Evolutionary conservation across 2,113 vertebrate species (phyloP), one percentile per base, ranked within the genome.

Genomic region (Echinops telfairi): DNA sequence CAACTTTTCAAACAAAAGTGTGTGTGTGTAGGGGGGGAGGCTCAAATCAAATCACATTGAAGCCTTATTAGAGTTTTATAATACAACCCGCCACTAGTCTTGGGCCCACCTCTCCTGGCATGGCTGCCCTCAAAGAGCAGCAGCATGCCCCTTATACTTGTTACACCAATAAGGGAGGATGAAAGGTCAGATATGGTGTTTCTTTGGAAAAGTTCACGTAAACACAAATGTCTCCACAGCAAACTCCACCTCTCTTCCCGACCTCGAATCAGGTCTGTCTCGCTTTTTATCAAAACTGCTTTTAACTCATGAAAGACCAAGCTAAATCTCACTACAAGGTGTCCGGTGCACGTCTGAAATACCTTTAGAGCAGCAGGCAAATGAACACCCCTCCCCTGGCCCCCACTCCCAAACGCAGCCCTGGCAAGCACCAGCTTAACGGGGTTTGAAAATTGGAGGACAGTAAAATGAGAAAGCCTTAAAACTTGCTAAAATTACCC

Each of bases 401-500:
- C 66, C 6, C 7, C 68, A n/a, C 29, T 23, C 33, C 20, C 3
- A 66, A 19, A 81, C 11, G 82, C 81, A 91, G 85, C 11, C 36
- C 25, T 87, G 22, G 60, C 43, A 70, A 94, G 36, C 89, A 91
- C 43, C 31, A 47, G 36, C 75, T 57, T 76, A n/a, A 22, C 47
- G 66, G 83, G 57, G 43, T 40, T 66, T 38, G 29, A 53, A 7
- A 70, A 22, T 6, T 47, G 62, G 66, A 62, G 82, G 77, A 75
- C 4, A 68, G 91, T 40, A 40, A 93, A 76, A 47, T 3, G 17
- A 85, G 36, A 57, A 81, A 89, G 33, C 1, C 43, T 70, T n/a
- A 58, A 33, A 90, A 75, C 4, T 11, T 84, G 53, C 29, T 86
- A 58, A 92, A 91, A 87, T 47, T 77, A 79, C 66, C 92, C 79